Conservation (phyloP, 2,797 vertebrate species). For the Leptoclinus maculatus region DNA sequence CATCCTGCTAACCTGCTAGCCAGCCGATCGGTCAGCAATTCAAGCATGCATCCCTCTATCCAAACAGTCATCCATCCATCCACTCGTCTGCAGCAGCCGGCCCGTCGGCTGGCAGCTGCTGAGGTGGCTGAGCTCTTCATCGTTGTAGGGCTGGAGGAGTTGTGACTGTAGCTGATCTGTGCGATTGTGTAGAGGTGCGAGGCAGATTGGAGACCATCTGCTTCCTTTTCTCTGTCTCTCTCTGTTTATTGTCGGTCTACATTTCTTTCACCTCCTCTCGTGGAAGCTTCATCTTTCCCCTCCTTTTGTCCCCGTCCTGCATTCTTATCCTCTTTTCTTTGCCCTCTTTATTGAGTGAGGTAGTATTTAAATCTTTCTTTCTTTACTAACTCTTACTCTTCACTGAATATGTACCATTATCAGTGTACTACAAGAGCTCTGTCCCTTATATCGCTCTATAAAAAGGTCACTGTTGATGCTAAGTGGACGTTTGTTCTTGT, state of each 20-base stretch:
- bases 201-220: conserved; percentile 41
- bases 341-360: background rate
- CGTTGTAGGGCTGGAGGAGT: conserved; percentile 9
- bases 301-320: background rate
- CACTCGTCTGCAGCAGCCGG: background rate
- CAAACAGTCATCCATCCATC: background rate
- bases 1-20: conserved; percentile 12
- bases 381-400: background rate
- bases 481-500: conserved; percentile 19
- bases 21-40: conserved; percentile 34
- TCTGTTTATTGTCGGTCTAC: background rate
- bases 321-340: background rate
- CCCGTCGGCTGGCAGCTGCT: conserved; percentile 9
- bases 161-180: conserved; percentile 42
- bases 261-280: conserved; percentile 15
- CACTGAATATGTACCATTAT: background rate
- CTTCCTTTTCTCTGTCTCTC: conserved; percentile 7
- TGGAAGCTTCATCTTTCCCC: background rate
- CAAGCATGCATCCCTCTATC: background rate
- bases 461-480: background rate
- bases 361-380: background rate
- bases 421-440: background rate
- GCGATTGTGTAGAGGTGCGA: conserved; percentile 25
- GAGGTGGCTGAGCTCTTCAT: conserved; percentile 8
- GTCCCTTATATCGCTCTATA: conserved; percentile 22